These are phyloP conservation scores for Psophia crepitans DNA, from an alignment of 2,113 vertebrate species.

Conservation along the genomic window DNA sequence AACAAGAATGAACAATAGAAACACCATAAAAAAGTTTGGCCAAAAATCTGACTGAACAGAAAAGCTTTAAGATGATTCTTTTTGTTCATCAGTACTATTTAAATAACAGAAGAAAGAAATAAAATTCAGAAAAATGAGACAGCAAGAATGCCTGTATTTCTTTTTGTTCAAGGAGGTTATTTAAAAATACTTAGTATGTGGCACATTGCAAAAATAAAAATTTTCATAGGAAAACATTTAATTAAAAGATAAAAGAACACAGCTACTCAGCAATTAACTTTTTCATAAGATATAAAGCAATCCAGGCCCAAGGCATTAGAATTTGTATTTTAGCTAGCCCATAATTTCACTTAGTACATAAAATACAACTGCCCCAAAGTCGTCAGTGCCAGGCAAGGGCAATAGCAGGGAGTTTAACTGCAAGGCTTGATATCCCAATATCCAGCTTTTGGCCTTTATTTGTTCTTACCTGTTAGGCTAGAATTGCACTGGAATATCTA, in stretches of 20 bases:
- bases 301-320: background rate
- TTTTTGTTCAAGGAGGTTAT: background rate
- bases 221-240: background rate
- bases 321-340: background rate
- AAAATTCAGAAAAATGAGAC: background rate
- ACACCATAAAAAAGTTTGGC: background rate
- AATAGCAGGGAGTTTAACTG: background rate
- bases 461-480: background rate
- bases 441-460: background rate
- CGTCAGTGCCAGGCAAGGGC: background rate
- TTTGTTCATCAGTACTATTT: background rate
- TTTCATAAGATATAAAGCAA: constrained; percentile 19
- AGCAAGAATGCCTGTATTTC: background rate
- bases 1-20: background rate
- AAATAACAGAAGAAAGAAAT: background rate
- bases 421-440: background rate
- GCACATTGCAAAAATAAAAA: background rate
- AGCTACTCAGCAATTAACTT: background rate
- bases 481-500: background rate
- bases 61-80: background rate
- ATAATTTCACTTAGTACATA: background rate
- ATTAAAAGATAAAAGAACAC: background rate
- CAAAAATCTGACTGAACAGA: background rate
- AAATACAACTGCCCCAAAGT: background rate
- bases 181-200: background rate